These are phyloP conservation scores for Polylopha cassiicola DNA, from an alignment of 2,888 invertebrate species.

Conservation along the genomic window DNA sequence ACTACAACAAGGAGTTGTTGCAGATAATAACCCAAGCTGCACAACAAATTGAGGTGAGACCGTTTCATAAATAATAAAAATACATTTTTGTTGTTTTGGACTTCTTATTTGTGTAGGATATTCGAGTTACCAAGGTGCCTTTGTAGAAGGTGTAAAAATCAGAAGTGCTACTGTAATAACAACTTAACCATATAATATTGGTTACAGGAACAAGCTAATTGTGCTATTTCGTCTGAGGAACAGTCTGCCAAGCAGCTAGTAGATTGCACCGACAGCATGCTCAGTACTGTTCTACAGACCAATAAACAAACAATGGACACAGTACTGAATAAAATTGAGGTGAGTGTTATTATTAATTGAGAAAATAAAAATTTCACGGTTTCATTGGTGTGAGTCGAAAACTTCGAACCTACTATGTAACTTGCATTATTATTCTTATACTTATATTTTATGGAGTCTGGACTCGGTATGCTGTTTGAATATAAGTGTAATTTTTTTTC, in stretches of 20 bases:
- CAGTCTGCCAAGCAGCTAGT: conserved; percentile 26
- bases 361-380: neutral
- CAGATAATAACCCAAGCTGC: conserved; percentile 30
- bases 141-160: too few species aligned
- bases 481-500: conserved; percentile 1
- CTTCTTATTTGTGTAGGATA: too few species aligned
- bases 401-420: too few species aligned
- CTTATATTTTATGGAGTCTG: too few species aligned
- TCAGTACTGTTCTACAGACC: conserved; percentile 25
- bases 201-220: conserved; percentile 35
- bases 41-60: conserved; percentile 39
- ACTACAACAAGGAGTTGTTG: conserved; percentile 36
- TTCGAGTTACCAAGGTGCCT: too few species aligned
- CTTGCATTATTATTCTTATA: too few species aligned
- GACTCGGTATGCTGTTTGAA: neutral
- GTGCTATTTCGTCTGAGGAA: conserved; percentile 27
- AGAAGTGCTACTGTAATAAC: too few species aligned
- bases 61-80: too few species aligned
- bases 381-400: too few species aligned
- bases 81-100: too few species aligned
- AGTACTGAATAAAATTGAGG: conserved; percentile 36
- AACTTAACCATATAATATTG: conserved; percentile 1
- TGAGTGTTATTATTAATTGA: conserved; percentile 21
- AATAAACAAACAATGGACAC: conserved; percentile 30
- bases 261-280: conserved; percentile 21